Base-by-base conservation (phyloP, 1,140 invertebrate species). In the Drosophila orena region DNA sequence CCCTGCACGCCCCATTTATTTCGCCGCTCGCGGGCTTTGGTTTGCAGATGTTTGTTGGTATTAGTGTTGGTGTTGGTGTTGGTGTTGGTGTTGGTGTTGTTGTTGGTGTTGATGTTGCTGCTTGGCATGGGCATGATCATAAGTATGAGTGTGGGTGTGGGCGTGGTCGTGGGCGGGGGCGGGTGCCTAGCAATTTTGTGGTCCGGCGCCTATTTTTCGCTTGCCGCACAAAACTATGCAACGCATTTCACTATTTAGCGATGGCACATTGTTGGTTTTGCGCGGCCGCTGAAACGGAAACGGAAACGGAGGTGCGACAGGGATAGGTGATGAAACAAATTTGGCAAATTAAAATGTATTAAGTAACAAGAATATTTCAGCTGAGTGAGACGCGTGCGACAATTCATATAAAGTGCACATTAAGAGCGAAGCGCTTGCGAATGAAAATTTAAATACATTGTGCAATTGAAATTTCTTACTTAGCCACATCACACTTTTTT, bases 131-230 rank as follows among this genome's bases (percentile, higher is more conserved):
- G n/a, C 17, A n/a, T n/a, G n/a, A n/a, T n/a, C n/a, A 15, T 50
- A 24, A 34, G 49, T 44, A 37, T 49, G 71, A 37, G 37, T 17
- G 37, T n/a, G 24, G 14, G 24, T 35, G n/a, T 34, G 42, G 17
- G 49, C 44, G 43, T 49, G 71, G 27, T 1, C 4, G 7, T 37
- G 8, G 11, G 50, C 22, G 42, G 40, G 37, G 38, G 60, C 42
- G 62, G 76, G 73, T 59, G 46, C 58, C 71, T 60, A 58, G 66
- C 76, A 78, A 78, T 78, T 78, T 78, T 78, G 75, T 78, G 76
- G 76, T 77, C 74, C 71, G 50, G 74, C 74, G 76, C 65, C 76
- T 77, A 78, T 77, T 78, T 78, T 60, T 78, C 73, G 64, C 40
- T 20, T 17, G 50, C 57, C 73, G 35, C 54, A 46, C 75, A 56